phyloP scores from a whole-genome alignment of 2,797 vertebrate species.

The Ctenochaetus hawaiiensis region DNA sequence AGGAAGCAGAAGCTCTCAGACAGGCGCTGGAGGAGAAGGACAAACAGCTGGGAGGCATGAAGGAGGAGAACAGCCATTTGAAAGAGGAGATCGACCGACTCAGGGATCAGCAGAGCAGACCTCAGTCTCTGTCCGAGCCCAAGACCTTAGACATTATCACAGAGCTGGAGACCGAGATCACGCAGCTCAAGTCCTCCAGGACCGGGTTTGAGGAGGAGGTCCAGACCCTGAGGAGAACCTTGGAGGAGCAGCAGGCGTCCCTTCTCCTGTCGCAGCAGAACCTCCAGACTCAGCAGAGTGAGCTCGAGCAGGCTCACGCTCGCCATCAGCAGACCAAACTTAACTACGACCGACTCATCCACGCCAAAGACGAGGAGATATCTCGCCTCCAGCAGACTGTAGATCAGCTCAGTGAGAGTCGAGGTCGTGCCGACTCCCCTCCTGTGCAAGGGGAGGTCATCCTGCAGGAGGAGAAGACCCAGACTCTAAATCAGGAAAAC shows the following conservation, averaged over 20 bases:
- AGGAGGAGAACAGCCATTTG: slow-evolving; percentile 97
- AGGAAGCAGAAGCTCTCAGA: slow-evolving; percentile 84
- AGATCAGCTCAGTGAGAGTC: slow-evolving; percentile 85
- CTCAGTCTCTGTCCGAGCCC: slow-evolving; percentile 85
- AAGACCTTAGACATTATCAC: slow-evolving; percentile 92
- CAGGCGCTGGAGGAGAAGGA: slow-evolving; percentile 93
- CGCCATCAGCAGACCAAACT: slow-evolving; percentile 90
- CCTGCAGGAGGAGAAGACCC: slow-evolving; percentile 93
- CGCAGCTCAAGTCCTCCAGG: slow-evolving; percentile 88
- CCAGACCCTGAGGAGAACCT: slow-evolving; percentile 82
- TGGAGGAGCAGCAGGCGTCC: slow-evolving; percentile 90
- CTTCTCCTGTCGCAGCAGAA: slow-evolving; percentile 87
- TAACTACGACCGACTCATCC: slow-evolving; percentile 88
- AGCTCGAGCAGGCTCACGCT: slow-evolving; percentile 89
- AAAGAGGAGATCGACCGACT: slow-evolving; percentile 95
- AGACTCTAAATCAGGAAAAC: slow-evolving; percentile 90
- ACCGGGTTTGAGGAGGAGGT: slow-evolving; percentile 89
- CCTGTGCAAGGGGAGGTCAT: slow-evolving; percentile 84
- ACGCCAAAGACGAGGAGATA: slow-evolving; percentile 93
- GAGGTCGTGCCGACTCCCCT: slow-evolving; percentile 78
- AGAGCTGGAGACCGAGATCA: slow-evolving; percentile 94
- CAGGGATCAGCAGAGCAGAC: slow-evolving; percentile 92
- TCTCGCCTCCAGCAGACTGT: slow-evolving; percentile 87
- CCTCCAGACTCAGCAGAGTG: slow-evolving; percentile 89
- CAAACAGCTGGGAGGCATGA: slow-evolving; percentile 91